These are phyloP conservation scores for Ciconia stormi DNA, from an alignment of 2,113 vertebrate species.

Conservation along the genomic window DNA sequence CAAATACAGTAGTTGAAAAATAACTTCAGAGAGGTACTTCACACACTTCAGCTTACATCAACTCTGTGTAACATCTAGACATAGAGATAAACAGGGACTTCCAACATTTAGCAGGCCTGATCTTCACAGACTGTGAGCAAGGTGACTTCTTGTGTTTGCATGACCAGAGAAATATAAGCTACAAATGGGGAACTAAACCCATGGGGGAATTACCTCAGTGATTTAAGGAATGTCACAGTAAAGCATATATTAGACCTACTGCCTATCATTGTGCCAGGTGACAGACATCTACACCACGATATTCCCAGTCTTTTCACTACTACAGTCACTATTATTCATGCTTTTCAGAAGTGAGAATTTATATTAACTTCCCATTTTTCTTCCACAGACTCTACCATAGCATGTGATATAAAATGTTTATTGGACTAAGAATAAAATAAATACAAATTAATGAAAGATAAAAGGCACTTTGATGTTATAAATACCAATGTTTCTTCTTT, in stretches of 20 bases:
- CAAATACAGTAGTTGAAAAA: background rate
- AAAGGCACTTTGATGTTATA: slow-evolving; percentile 57
- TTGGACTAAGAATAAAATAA: slow-evolving; percentile 42
- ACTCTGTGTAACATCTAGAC: fast-evolving
- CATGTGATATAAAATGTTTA: background rate
- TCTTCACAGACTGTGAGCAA: fast-evolving
- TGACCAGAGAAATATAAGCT: background rate
- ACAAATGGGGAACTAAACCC: background rate
- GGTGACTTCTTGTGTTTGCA: background rate
- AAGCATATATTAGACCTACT: background rate
- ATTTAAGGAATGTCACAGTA: background rate
- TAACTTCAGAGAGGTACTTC: background rate
- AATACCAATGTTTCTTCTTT: slow-evolving; percentile 41
- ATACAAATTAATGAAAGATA: slow-evolving; percentile 48
- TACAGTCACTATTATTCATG: background rate
- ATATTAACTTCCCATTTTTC: background rate
- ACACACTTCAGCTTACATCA: background rate
- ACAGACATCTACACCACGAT: background rate
- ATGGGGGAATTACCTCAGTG: background rate
- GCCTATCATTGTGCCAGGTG: background rate
- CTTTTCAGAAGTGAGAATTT: background rate
- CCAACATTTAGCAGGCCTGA: background rate
- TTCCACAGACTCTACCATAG: background rate
- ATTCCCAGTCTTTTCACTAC: background rate
- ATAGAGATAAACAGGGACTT: background rate